Conservation (phyloP, 2,113 vertebrate genomes). For the Ibidorhyncha struthersii region DNA sequence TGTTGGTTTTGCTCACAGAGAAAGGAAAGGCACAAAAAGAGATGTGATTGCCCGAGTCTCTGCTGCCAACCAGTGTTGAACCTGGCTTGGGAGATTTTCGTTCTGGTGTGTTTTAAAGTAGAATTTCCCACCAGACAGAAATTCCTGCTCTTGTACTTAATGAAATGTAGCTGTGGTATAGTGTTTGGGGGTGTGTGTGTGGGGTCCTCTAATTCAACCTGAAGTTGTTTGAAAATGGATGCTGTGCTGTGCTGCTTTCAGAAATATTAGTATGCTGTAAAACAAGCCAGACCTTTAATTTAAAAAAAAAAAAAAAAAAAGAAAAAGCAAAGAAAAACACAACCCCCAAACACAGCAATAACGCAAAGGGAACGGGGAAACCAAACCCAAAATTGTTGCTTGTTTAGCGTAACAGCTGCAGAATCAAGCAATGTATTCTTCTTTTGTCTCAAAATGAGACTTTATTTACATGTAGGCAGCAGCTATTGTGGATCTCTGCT, state of each 20-base stretch:
- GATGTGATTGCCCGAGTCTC: not conserved
- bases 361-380: not conserved
- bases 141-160: not conserved
- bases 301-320: not conserved
- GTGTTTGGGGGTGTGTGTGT: no score
- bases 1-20: not conserved
- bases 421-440: not conserved
- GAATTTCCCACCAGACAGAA: not conserved
- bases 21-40: not conserved
- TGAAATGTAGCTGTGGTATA: not conserved
- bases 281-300: not conserved
- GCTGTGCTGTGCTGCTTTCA: not conserved
- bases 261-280: not conserved
- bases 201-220: not conserved
- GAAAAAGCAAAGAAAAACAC: not conserved
- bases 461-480: not conserved
- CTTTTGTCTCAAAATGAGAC: not conserved
- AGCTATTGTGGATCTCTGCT: not conserved
- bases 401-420: not conserved
- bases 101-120: not conserved
- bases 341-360: not conserved
- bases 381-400: not conserved
- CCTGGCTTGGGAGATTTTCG: not conserved
- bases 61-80: not conserved
- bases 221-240: conserved; percentile 13